phyloP scores from a whole-genome alignment of 37 sponge, comb jelly and placozoan species.

The Petrosia ficiformis region DNA sequence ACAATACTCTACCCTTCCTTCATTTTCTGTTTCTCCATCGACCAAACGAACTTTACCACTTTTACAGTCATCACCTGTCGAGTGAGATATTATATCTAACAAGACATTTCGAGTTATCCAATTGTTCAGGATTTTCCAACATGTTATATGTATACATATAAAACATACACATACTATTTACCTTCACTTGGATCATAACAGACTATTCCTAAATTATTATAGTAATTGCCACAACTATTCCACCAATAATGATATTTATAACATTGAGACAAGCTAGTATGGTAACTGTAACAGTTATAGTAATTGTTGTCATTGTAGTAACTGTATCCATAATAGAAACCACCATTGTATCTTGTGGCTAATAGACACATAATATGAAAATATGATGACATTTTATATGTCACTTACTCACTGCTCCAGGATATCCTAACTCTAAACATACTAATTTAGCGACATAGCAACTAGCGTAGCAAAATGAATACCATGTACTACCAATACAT shows the following conservation, averaged over 20 bases:
- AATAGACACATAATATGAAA: neutral
- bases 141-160: neutral
- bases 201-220: neutral
- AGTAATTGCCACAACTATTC: neutral
- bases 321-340: neutral
- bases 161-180: neutral
- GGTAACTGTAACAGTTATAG: neutral
- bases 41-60: neutral
- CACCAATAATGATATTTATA: neutral
- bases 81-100: too few species aligned
- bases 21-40: neutral
- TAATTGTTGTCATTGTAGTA: neutral
- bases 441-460: neutral
- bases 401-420: neutral
- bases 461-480: neutral
- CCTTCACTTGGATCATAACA: neutral
- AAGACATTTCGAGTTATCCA: too few species aligned
- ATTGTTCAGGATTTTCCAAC: too few species aligned
- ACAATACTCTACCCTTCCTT: neutral
- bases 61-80: neutral
- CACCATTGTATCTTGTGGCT: neutral
- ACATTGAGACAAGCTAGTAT: neutral
- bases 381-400: neutral
- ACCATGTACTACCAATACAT: neutral
- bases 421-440: neutral